A percentile compares a stretch with the other conserved stretches of the same genome.
These are phyloP conservation scores for Alexandromys fortis DNA, from an alignment of 2,113 vertebrate species.

Conservation along the genomic window DNA sequence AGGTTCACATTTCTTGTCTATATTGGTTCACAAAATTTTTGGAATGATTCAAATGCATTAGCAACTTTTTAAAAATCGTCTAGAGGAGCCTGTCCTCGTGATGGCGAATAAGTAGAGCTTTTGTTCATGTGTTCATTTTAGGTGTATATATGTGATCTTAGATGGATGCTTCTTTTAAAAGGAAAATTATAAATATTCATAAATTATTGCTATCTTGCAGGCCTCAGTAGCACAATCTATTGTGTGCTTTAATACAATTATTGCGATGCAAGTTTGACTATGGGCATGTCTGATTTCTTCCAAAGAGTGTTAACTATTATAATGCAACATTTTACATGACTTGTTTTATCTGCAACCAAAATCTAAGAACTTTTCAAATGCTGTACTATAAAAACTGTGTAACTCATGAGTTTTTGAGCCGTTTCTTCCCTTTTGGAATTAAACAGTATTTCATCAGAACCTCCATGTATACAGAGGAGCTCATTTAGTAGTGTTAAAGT, in stretches of 20 bases:
- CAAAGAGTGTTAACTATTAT: background rate
- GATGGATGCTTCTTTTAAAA: background rate
- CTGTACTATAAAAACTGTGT: background rate
- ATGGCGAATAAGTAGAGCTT: background rate
- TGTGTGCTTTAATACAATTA: background rate
- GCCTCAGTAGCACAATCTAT: background rate
- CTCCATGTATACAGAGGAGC: background rate
- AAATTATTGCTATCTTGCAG: background rate
- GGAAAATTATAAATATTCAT: background rate
- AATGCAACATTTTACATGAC: background rate
- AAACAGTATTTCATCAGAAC: background rate
- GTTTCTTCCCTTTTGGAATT: background rate
- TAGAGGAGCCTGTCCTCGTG: background rate
- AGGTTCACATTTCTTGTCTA: background rate
- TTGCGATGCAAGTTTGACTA: background rate
- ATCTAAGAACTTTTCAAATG: background rate
- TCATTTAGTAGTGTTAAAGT: background rate
- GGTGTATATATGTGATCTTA: background rate
- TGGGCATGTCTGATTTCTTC: background rate
- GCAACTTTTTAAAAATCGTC: background rate
- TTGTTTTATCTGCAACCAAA: background rate
- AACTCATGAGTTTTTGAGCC: conserved; percentile 15
- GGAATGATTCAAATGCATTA: background rate
- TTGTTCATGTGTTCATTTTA: background rate
- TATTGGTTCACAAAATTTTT: background rate